A percentile compares a stretch with the other conserved stretches of the same genome.
These are phyloP conservation scores for Neodiprion pinetum DNA, from an alignment of 1,140 invertebrate genomes.

Conservation along the genomic window DNA sequence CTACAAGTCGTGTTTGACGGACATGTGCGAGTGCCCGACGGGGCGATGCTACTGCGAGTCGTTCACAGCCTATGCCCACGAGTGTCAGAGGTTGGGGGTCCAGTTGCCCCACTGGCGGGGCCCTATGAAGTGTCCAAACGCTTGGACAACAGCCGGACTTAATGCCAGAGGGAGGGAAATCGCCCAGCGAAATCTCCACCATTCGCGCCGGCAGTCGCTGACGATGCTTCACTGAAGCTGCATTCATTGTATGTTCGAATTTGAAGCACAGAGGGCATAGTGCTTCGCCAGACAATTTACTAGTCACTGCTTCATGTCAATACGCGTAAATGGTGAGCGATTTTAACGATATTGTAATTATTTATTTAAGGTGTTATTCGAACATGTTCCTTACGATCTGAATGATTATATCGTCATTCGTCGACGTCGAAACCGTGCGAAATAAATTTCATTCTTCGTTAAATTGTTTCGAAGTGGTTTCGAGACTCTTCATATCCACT, in stretches of 20 bases:
- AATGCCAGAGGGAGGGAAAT: neutral
- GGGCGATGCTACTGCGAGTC: constrained; percentile 87
- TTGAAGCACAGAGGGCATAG: constrained; percentile 27
- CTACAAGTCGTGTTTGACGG: constrained; percentile 84
- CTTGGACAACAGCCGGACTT: constrained; percentile 30
- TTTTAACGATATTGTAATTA: neutral
- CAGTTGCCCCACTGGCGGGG: constrained; percentile 71
- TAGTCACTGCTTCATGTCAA: constrained; percentile 47
- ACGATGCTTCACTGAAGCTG: constrained; percentile 6
- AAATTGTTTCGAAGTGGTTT: neutral
- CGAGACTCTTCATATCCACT: too few relatives aligned
- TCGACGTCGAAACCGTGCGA: too few relatives aligned
- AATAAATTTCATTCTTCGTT: neutral
- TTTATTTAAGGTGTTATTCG: too few relatives aligned
- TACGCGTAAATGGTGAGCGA: constrained; percentile 37
- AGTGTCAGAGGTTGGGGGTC: constrained; percentile 80
- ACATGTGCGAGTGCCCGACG: constrained; percentile 90
- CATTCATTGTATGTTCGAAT: neutral
- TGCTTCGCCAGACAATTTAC: constrained; percentile 37
- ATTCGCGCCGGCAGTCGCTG: neutral
- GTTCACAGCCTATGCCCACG: constrained; percentile 85
- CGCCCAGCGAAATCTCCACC: neutral
- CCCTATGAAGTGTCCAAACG: constrained; percentile 66
- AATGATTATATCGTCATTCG: too few relatives aligned
- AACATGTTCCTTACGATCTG: too few relatives aligned